Conservation (phyloP, 2,888 invertebrate genomes). For the Lacanobia oleracea region DNA sequence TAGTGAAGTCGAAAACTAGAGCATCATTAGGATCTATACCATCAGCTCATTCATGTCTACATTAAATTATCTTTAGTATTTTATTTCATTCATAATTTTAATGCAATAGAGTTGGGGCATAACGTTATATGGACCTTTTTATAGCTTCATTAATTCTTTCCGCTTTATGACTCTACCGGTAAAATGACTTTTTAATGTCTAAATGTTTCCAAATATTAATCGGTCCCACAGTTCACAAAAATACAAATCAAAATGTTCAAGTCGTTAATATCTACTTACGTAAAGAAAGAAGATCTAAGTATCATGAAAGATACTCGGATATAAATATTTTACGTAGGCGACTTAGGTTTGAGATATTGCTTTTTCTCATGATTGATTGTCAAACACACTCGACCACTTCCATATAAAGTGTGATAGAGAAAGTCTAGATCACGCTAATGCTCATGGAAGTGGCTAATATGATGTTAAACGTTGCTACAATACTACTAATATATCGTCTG, state of each 20-base stretch:
- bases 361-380: constrained; percentile 55
- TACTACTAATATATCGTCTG: constrained; percentile 38
- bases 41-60: constrained; percentile 30
- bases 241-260: neutral
- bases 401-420: constrained; percentile 49
- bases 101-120: constrained; percentile 48
- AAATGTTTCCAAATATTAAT: constrained; percentile 47
- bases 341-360: constrained; percentile 31
- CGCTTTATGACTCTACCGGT: constrained; percentile 55
- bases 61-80: constrained; percentile 52
- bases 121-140: constrained; percentile 59
- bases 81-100: constrained; percentile 49
- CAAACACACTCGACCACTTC: constrained; percentile 38
- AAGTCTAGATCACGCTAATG: constrained; percentile 60
- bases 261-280: neutral
- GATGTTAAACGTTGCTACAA: constrained; percentile 34
- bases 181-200: constrained; percentile 48
- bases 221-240: neutral
- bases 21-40: constrained; percentile 22
- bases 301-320: neutral
- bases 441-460: constrained; percentile 49
- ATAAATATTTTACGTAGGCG: constrained; percentile 32
- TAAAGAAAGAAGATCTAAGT: neutral
- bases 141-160: constrained; percentile 62
- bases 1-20: constrained; percentile 4